Evolutionary conservation across 2,888 invertebrate genomes (phyloP), one percentile per base, ranked within the genome.

Genomic region (Andrena dorsata): DNA sequence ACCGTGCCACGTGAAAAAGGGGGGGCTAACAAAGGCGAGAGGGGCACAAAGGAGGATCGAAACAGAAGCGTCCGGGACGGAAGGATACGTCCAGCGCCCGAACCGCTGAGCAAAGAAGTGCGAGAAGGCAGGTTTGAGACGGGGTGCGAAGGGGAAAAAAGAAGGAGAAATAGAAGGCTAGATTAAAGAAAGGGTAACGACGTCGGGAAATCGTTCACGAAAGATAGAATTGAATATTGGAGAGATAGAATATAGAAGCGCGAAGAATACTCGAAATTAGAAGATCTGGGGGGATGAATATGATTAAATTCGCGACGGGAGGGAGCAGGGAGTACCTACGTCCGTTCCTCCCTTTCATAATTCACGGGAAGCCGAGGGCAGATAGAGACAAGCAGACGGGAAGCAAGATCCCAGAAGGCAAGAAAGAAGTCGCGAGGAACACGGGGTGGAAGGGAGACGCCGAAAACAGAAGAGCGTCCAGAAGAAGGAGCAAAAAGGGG

Each of bases 401-500:
- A 23, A 51, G 35, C 47, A 32, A 47, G 70, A 69, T 13, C 56
- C 47, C 53, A 66, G 61, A 61, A 66, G 7, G 28, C 32, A 61
- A 80, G 72, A 49, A 80, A 80, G 76, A 82, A 75, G 66, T 66
- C 26, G 72, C 20, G 58, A 56, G 74, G 41, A 82, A 49, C 72
- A 41, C 56, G 32, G 60, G 51, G 64, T 64, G 66, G 58, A 58
- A 68, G 49, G 72, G 66, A 63, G 60, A 65, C 26, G 66, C 30
- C 35, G 70, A 79, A 73, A 64, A 76, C 49, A 73, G 20, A 74
- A 10, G 76, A 69, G 64, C 41, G 64, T 13, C 35, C 30, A 61
- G 63, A 64, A 56, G 61, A 80, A 30, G 74, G 51, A 76, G 72
- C 63, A 80, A 82, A 69, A 85, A 73, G 68, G 68, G 76, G 26